Conservation (phyloP, 2,113 vertebrate species). For the Trinectes maculatus region DNA sequence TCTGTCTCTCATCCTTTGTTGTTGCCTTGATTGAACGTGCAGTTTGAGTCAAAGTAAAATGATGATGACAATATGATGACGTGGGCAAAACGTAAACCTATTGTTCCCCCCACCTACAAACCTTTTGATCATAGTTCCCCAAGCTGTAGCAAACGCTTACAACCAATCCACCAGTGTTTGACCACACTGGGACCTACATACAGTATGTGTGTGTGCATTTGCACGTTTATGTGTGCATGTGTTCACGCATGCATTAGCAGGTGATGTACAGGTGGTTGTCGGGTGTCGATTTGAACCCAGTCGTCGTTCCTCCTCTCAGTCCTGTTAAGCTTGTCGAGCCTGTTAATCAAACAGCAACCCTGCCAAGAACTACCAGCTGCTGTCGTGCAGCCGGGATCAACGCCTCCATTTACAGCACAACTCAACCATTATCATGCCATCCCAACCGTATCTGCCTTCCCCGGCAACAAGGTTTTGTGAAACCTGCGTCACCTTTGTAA, state of each 20-base stretch:
- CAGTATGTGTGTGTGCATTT: not conserved
- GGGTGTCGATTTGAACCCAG: conserved; percentile 25
- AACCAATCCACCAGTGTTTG: not conserved
- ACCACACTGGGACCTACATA: not conserved
- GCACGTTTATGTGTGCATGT: conserved; percentile 23
- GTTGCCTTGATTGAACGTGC: not conserved
- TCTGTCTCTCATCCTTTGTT: not conserved
- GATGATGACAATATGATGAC: conserved; percentile 25
- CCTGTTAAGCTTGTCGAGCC: conserved; percentile 42
- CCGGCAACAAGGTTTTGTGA: conserved; percentile 28
- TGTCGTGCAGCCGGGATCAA: conserved; percentile 48
- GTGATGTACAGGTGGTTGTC: conserved; percentile 11
- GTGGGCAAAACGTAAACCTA: conserved; percentile 42
- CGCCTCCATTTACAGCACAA: conserved; percentile 44
- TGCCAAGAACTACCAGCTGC: conserved; percentile 65
- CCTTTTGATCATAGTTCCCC: conserved; percentile 24
- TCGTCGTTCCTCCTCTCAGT: not conserved
- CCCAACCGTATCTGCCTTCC: conserved; percentile 33
- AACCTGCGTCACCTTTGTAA: conserved; percentile 51
- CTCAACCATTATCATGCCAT: conserved; percentile 59
- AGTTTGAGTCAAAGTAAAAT: too few relatives aligned
- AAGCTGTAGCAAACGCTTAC: too few relatives aligned
- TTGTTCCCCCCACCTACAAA: conserved; percentile 7
- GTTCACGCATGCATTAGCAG: too few relatives aligned
- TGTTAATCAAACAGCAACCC: conserved; percentile 45